Percentiles rank a stretch among this genome's conserved stretches.
These are phyloP conservation scores for Acleris literana DNA, from an alignment of 2,888 invertebrate genomes.

Conservation along the genomic window DNA sequence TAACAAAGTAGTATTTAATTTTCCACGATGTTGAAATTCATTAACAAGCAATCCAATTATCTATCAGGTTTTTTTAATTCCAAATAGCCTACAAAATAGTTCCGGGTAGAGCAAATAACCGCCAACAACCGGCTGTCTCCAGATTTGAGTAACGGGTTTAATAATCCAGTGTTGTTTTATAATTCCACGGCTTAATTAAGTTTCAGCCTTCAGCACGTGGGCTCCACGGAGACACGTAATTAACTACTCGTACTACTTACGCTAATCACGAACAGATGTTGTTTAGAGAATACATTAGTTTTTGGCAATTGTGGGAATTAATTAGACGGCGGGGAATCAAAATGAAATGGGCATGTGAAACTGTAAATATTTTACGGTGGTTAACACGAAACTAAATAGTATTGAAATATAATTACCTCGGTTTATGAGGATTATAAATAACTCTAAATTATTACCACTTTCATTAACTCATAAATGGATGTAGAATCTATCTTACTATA, in stretches of 20 bases:
- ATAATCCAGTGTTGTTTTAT: constrained; percentile 35
- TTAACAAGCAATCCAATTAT: no score
- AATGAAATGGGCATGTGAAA: not conserved
- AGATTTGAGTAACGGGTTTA: constrained; percentile 36
- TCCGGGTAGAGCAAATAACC: constrained; percentile 7
- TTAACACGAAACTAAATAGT: no score
- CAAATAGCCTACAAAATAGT: not conserved
- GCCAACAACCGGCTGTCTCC: constrained; percentile 20
- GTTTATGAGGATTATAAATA: no score
- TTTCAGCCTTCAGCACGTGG: constrained; percentile 30
- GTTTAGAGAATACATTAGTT: constrained; percentile 6
- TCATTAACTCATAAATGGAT: no score
- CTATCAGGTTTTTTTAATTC: no score
- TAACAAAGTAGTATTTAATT: no score
- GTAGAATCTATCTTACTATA: no score
- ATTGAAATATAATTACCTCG: no score
- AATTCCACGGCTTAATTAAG: constrained; percentile 33
- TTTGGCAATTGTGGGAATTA: not conserved
- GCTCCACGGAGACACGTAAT: constrained; percentile 45
- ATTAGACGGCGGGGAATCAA: no score
- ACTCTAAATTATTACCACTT: no score
- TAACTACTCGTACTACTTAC: constrained; percentile 46
- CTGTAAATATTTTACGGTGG: no score
- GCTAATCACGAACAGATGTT: constrained; percentile 24
- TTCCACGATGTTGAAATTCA: no score